Base-by-base conservation (phyloP, 2,113 vertebrate genomes). In the Tenebrosternarchus preto region DNA sequence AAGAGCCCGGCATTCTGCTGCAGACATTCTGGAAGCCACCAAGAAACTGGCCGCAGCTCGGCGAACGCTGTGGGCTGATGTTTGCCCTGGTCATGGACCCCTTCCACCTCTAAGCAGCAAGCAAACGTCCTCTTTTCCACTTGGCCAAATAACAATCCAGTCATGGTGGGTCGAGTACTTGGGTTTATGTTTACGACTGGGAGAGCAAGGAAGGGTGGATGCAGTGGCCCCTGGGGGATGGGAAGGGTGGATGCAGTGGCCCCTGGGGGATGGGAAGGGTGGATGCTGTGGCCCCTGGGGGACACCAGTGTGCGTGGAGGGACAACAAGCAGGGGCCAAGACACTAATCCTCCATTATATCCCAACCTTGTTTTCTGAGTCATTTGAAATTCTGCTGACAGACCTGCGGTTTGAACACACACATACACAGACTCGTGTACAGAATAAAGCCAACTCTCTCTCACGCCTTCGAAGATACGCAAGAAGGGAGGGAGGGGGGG, bases 311-410 rank as follows among this genome's bases (percentile, higher is more conserved):
- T n/a, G n/a, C 31, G 27, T 55, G 5, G 12, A 24, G 19, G 43
- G 27, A 60, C 3, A 25, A 22, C 46, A 27, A 33, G 46, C 43
- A 12, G 16, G 24, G 25, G 24, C 2, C 1, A 22, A 59, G 9
- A 36, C 22, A 2, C 39, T 68, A 57, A 9, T 39, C 29, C 50
- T 57, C 60, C 39, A 61, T 19, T 77, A 29, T 73, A 73, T 83
- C 72, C 76, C 74, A 73, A 81, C 73, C 72, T 27, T 80, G 85
- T 36, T 36, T 73, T 80, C 63, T 25, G 64, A 60, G 39, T 69
- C 64, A 80, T 82, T 85, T 82, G 24, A 82, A 81, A 84, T 85
- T 87, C 84, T 80, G 84, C 86, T 80, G 86, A 77, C 82, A 83
- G 76, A 68, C 69, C 60, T 57, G 73, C 11, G 63, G 36, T 39